Conservation (phyloP, 37 sponge, comb jelly and placozoan species). For the Mnemiopsis leidyi region DNA sequence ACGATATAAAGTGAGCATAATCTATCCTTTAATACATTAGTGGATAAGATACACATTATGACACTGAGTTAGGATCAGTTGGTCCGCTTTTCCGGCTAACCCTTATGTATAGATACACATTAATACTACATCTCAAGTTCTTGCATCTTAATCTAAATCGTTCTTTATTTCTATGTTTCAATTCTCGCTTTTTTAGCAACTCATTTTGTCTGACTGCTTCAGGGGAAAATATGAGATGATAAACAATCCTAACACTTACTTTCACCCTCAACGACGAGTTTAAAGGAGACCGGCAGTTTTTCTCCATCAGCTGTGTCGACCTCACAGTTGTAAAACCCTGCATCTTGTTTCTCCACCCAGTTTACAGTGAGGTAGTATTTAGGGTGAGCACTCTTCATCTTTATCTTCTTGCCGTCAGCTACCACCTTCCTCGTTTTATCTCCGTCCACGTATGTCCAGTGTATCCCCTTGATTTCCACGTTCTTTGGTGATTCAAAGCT, state of each 20-base stretch:
- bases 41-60: too few species aligned
- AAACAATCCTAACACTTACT: background rate
- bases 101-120: too few species aligned
- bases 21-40: too few species aligned
- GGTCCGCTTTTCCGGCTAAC: too few species aligned
- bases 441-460: background rate
- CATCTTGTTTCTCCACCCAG: background rate
- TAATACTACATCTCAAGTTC: too few species aligned
- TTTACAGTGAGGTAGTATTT: constrained; percentile 23
- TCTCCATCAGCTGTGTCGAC: background rate
- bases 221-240: too few species aligned
- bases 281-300: constrained; percentile 4
- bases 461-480: background rate
- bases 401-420: constrained; percentile 33
- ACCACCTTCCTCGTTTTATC: constrained; percentile 8
- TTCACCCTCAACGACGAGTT: constrained; percentile 3
- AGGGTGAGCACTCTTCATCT: constrained; percentile 15
- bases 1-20: background rate
- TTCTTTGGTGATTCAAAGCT: background rate
- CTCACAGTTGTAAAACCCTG: constrained; percentile 13
- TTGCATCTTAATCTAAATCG: too few species aligned
- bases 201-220: too few species aligned
- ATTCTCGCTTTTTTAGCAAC: too few species aligned
- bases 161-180: too few species aligned
- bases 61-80: too few species aligned